Evolutionary conservation across 2,797 vertebrate genomes (phyloP), one percentile per base, ranked within the genome.

Genomic region (Anguilla anguilla): DNA sequence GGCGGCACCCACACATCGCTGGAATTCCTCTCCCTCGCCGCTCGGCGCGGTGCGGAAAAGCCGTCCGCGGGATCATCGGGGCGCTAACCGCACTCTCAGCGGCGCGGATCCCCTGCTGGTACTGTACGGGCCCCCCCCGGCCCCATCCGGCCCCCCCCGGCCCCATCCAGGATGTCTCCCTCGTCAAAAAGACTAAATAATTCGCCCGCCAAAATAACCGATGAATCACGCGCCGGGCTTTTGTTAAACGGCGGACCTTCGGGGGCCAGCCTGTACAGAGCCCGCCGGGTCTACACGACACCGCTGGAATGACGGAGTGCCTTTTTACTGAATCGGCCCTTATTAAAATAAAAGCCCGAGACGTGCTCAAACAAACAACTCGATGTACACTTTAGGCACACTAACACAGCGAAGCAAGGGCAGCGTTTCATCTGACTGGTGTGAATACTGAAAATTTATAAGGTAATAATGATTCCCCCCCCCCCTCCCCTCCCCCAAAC

Each of bases 41-140:
- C 6, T n/a, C 83, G 57, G n/a, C 55, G 64, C 28, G 28, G 84
- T 67, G 84, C 15, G 57, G 39, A 35, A 85, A 69, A 85, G 35
- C 84, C 13, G 22, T 35, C 69, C 17, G 55, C n/a, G 11, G 39
- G 1, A 2, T 6, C 17, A 85, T 85, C 28, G 25, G 84, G 84
- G 84, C 17, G 28, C n/a, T 61, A 57, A 35, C 28, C 17, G 13
- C 35, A 22, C 35, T 31, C 61, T 69, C 39, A 85, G 61, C 85
- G 72, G 85, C 19, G 61, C 85, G 19, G 51, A 85, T 69, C 85
- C 10, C 13, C 72, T 85, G 15, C 85, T 85, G 85, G 85, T 85
- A 81, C 77, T 81, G 77, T 46, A 72, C 84, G n/a, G 35, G 25
- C 10, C 85, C 28, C 51, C 13, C n/a, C 49, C 53, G 25, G 2